phyloP scores from a whole-genome alignment of 1,140 invertebrate species.

The Anastrepha ludens region DNA sequence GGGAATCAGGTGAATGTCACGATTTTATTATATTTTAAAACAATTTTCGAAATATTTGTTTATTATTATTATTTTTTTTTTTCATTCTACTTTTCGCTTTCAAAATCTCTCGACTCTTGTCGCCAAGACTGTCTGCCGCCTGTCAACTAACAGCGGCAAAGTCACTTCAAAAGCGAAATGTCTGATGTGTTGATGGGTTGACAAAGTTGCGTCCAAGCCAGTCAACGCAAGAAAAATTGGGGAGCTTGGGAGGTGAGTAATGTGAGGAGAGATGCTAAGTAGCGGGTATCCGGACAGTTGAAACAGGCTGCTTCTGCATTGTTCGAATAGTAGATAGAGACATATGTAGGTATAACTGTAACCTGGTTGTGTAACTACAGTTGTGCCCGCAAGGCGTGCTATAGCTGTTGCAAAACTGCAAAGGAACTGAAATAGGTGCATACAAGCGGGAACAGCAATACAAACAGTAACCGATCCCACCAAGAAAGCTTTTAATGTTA shows the following conservation, averaged over 20 bases:
- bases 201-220: background rate
- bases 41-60: background rate
- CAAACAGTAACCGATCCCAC: background rate
- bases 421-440: background rate
- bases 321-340: too few relatives aligned
- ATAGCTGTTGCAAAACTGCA: background rate
- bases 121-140: conserved; percentile 5
- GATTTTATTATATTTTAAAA: conserved; percentile 43
- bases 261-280: background rate
- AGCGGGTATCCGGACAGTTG: background rate
- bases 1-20: conserved; percentile 37
- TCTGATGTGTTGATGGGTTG: conserved; percentile 8
- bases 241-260: background rate
- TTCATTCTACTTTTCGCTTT: background rate
- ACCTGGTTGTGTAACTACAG: background rate
- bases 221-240: background rate
- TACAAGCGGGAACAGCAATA: conserved; percentile 1
- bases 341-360: too few relatives aligned
- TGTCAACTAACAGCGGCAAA: background rate
- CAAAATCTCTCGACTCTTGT: background rate
- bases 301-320: background rate
- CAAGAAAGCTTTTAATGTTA: background rate
- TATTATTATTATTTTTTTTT: background rate
- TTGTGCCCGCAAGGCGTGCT: background rate
- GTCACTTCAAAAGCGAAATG: conserved; percentile 1